Evolutionary conservation across 1,140 invertebrate species (phyloP).

Genomic region (honey bee (Apis mellifera)): DNA sequence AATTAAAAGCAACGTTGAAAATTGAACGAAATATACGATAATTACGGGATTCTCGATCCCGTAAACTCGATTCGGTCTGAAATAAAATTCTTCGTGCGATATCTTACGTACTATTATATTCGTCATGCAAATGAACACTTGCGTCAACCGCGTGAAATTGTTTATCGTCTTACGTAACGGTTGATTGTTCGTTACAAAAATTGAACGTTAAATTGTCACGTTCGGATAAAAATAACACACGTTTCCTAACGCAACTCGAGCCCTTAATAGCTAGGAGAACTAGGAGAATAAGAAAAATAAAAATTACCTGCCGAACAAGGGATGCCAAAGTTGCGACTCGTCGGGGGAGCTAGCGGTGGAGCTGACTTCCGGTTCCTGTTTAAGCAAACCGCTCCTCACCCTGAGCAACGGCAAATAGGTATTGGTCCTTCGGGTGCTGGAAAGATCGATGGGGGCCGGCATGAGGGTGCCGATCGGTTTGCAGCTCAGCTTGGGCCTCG

Average conservation of each 20-base stretch:
- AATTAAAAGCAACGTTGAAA: no score
- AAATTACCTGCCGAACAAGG: slow-evolving; percentile 86
- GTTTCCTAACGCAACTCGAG: no score
- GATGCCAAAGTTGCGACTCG: slow-evolving; percentile 86
- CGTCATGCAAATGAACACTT: not conserved
- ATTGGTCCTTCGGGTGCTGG: slow-evolving; percentile 74
- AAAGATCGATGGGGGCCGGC: slow-evolving; percentile 76
- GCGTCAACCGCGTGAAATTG: not conserved
- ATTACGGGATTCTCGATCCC: no score
- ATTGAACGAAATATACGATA: no score
- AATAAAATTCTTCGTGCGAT: no score
- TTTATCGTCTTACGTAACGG: not conserved
- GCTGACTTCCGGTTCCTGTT: slow-evolving; percentile 78
- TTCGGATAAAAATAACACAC: no score
- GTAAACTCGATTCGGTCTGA: no score
- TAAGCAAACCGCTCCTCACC: slow-evolving; percentile 74
- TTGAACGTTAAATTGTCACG: no score
- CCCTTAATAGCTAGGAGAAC: no score
- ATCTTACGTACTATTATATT: not conserved
- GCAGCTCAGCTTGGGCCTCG: slow-evolving; percentile 73
- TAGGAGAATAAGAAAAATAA: no score
- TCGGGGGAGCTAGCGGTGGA: slow-evolving; percentile 76
- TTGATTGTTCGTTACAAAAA: not conserved
- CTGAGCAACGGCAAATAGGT: slow-evolving; percentile 71
- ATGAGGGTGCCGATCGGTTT: slow-evolving; percentile 78